Evolutionary conservation across 2,113 vertebrate species (phyloP), one percentile per base, ranked within the genome.

Genomic region (Scomber scombrus): DNA sequence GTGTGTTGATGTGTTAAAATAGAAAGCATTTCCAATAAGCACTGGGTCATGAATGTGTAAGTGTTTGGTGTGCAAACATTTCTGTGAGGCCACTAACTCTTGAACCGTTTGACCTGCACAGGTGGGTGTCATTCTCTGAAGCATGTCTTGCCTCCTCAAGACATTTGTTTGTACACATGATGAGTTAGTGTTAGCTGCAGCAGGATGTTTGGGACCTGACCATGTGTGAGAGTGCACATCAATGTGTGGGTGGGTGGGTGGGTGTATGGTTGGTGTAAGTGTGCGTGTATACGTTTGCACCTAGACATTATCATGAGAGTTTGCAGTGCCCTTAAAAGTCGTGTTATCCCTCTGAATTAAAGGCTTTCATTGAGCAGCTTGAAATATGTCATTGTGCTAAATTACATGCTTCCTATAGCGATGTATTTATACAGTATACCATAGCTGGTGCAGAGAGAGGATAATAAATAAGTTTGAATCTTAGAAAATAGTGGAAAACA

Each of bases 81-180:
- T 82, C 67, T 58, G 61, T 62, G 55, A 64, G 65, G 75, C 75
- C 78, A 75, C 64, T 34, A 55, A 82, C 34, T 64, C 40, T 60
- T 82, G 73, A 92, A 91, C 87, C 61, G 57, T 70, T 64, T 80
- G 89, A 87, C 89, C 87, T 87, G 70, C 18, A 61, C 93, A 95
- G 93, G 95, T 95, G 93, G 91, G 85, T 87, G 86, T 81, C 82
- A 56, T 77, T 87, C 88, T 66, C 62, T 21, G 6, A 73, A 82
- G 64, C 62, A 74, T 64, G 75, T 88, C 79, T 75, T 80, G 82
- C 80, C 72, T 86, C 78, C 56, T 71, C 49, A 31, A 77, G 87
- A 93, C 89, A 84, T 89, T 86, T 93, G 92, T 93, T 91, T 93
- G 92, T 94, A 93, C 89, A 93, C 93, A 94, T 23, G 85, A 92